phyloP scores from a whole-genome alignment of 2,113 vertebrate genomes.

The Ceyx melanurus region DNA sequence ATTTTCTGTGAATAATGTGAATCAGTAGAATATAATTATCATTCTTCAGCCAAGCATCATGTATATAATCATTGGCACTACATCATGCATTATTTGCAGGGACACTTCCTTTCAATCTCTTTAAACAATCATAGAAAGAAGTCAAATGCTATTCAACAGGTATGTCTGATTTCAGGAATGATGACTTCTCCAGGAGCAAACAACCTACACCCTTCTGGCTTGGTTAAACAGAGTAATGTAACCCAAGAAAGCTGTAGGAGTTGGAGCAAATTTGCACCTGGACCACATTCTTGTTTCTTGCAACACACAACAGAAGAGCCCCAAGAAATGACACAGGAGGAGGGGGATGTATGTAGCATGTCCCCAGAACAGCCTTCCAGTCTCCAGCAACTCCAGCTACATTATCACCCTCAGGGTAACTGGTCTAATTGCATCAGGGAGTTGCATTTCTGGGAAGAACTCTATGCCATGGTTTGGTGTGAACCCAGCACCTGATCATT shows the following conservation, averaged over 20 bases:
- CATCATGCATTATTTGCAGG: not conserved
- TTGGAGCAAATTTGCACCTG: not conserved
- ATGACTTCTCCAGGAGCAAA: not conserved
- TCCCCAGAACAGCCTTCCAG: not conserved
- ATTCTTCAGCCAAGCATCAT: not conserved
- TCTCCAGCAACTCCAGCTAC: not conserved
- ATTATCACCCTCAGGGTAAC: not conserved
- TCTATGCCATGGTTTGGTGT: not conserved
- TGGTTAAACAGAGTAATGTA: not conserved
- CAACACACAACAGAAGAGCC: not conserved
- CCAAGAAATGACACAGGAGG: not conserved
- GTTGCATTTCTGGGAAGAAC: not conserved
- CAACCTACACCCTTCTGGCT: not conserved
- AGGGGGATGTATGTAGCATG: not conserved
- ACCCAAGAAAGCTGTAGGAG: not conserved
- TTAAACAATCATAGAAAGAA: not conserved
- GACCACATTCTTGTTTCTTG: not conserved
- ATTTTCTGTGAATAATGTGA: constrained; percentile 79
- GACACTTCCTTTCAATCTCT: not conserved
- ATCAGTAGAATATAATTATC: not conserved
- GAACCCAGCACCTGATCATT: not conserved
- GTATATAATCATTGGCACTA: not conserved
- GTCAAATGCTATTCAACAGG: not conserved
- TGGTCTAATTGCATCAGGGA: not conserved
- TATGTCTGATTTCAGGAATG: not conserved